Conservation (phyloP, 2,888 invertebrate genomes). For the Ferdinandea cuprea region DNA sequence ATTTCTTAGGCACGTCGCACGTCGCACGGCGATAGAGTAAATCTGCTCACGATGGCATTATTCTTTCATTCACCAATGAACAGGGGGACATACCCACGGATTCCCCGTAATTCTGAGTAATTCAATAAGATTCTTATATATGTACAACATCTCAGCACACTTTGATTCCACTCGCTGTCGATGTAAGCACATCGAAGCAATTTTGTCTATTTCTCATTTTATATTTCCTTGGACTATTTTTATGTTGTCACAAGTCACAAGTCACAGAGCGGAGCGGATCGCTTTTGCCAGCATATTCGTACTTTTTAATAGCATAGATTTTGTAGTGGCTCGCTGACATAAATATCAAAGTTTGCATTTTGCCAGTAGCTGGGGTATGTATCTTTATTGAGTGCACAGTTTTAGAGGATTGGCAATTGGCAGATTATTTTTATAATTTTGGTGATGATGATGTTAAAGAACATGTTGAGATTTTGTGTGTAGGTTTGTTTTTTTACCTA, state of each 20-base stretch:
- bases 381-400: constrained; percentile 52
- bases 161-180: constrained; percentile 44
- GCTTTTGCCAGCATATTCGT: constrained; percentile 29
- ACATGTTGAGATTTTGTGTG: constrained; percentile 54
- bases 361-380: constrained; percentile 24
- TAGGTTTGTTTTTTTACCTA: neutral
- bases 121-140: constrained; percentile 30
- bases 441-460: constrained; percentile 46
- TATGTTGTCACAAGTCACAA: constrained; percentile 47
- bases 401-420: constrained; percentile 38
- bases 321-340: constrained; percentile 53
- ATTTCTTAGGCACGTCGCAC: constrained; percentile 42
- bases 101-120: constrained; percentile 62
- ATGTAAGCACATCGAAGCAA: constrained; percentile 47
- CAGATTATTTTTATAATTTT: constrained; percentile 61
- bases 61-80: constrained; percentile 57
- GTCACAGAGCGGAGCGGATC: neutral
- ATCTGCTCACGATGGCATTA: constrained; percentile 48
- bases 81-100: constrained; percentile 52
- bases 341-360: constrained; percentile 65
- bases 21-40: constrained; percentile 47
- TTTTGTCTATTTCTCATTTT: constrained; percentile 48
- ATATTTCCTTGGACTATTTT: constrained; percentile 72
- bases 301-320: constrained; percentile 30
- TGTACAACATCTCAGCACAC: constrained; percentile 23